A percentile compares a stretch with the other conserved stretches of the same genome.
Evolutionary conservation across 2,797 vertebrate genomes (phyloP).

Genomic region (Notolepis coatsorum): DNA sequence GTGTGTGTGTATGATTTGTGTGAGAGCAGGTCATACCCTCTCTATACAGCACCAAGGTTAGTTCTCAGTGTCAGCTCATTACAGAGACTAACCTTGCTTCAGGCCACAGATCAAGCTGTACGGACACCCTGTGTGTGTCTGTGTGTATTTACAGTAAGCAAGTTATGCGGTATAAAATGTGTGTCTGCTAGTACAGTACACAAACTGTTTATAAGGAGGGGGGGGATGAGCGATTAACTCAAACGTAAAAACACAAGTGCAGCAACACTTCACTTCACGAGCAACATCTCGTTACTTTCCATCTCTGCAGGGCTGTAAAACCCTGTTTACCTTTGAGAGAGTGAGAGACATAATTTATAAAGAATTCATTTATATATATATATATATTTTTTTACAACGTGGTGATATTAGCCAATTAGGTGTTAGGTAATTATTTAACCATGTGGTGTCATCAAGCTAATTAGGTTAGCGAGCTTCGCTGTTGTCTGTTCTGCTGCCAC

Average conservation of each 20-base stretch:
- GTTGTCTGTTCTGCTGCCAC: constrained; percentile 49
- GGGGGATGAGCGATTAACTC: constrained; percentile 19
- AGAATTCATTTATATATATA: background rate
- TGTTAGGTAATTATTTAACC: constrained; percentile 69
- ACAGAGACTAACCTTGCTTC: constrained; percentile 67
- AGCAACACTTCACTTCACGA: constrained; percentile 18
- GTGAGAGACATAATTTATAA: constrained; percentile 13
- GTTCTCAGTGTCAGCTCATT: constrained; percentile 66
- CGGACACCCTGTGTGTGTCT: constrained; percentile 25
- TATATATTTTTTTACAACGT: constrained; percentile 35
- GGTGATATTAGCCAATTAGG: constrained; percentile 59
- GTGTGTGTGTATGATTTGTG: constrained; percentile 11
- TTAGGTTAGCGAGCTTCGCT: constrained; percentile 65
- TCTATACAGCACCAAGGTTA: constrained; percentile 68
- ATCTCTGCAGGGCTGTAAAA: constrained; percentile 47
- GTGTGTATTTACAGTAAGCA: constrained; percentile 37
- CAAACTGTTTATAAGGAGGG: constrained; percentile 42
- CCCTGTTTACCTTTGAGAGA: no score
- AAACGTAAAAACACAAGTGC: constrained; percentile 51
- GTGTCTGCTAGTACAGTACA: constrained; percentile 23
- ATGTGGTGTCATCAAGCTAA: constrained; percentile 57
- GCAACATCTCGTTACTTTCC: constrained; percentile 45
- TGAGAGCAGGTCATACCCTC: constrained; percentile 57
- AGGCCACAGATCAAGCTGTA: constrained; percentile 70
- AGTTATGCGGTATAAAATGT: constrained; percentile 34